Conservation (phyloP, 2,888 invertebrate species). For the Drosophila nigritarsus region DNA sequence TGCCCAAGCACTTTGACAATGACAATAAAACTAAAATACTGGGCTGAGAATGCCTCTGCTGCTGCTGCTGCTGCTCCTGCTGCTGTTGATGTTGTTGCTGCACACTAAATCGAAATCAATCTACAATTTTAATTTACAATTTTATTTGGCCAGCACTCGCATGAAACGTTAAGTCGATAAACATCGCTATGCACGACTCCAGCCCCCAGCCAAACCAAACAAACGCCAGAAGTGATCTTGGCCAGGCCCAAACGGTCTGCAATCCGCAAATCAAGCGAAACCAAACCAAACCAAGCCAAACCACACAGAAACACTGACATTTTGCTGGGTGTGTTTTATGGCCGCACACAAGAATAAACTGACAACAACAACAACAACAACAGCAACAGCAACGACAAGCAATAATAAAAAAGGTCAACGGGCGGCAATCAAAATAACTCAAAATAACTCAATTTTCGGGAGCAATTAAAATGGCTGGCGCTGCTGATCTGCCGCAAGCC, state of each 20-base stretch:
- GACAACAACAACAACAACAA: conserved; percentile 2
- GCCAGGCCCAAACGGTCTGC: conserved; percentile 53
- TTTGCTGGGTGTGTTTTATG: conserved; percentile 66
- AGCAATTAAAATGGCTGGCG: conserved; percentile 76
- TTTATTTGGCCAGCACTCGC: conserved; percentile 69
- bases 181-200: conserved; percentile 66
- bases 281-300: conserved; percentile 35
- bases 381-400: conserved; percentile 3
- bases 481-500: conserved; percentile 43
- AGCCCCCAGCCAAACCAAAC: conserved; percentile 16
- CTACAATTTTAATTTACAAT: conserved; percentile 71
- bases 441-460: conserved; percentile 78
- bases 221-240: conserved; percentile 67
- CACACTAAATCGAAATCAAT: conserved; percentile 67
- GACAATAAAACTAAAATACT: conserved; percentile 47
- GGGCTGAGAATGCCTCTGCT: conserved; percentile 41
- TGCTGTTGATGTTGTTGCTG: not conserved
- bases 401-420: conserved; percentile 65
- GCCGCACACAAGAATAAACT: conserved; percentile 22
- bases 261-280: conserved; percentile 17
- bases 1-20: conserved; percentile 47
- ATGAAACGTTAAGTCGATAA: conserved; percentile 63
- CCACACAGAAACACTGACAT: conserved; percentile 58
- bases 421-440: conserved; percentile 78
- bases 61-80: not conserved